Conservation (phyloP, 1,140 invertebrate species). For the Micrasema longulum region DNA sequence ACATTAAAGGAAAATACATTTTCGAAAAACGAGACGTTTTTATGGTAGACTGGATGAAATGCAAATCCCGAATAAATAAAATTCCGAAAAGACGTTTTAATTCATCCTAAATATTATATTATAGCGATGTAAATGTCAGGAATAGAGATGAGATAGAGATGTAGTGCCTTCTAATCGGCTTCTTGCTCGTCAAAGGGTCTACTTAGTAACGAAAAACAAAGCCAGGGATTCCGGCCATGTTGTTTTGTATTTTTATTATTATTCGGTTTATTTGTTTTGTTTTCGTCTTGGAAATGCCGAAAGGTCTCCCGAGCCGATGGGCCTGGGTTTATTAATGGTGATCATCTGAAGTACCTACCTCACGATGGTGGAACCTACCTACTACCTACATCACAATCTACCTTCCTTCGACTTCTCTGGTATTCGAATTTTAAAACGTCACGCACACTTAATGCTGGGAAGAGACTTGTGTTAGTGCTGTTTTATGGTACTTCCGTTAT, state of each 20-base stretch:
- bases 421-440: constrained; percentile 28
- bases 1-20: too few species aligned
- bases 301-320: constrained; percentile 29
- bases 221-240: constrained; percentile 27
- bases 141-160: constrained; percentile 22
- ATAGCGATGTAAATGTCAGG: neutral
- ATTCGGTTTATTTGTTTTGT: constrained; percentile 29
- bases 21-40: too few species aligned
- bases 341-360: constrained; percentile 27
- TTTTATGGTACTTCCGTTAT: constrained; percentile 16
- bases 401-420: neutral
- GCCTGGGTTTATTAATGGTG: constrained; percentile 32
- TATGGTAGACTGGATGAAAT: too few species aligned
- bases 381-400: neutral
- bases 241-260: constrained; percentile 32
- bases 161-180: constrained; percentile 26
- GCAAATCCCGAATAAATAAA: too few species aligned
- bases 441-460: constrained; percentile 15
- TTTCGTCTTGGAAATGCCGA: constrained; percentile 35
- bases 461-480: constrained; percentile 4
- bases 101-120: too few species aligned
- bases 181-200: constrained; percentile 19
- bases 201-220: constrained; percentile 37
- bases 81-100: too few species aligned
- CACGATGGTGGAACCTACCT: constrained; percentile 1